Evolutionary conservation across 2,888 invertebrate genomes (phyloP), one percentile per base, ranked within the genome.

Genomic region (Flexamia atlantica): DNA sequence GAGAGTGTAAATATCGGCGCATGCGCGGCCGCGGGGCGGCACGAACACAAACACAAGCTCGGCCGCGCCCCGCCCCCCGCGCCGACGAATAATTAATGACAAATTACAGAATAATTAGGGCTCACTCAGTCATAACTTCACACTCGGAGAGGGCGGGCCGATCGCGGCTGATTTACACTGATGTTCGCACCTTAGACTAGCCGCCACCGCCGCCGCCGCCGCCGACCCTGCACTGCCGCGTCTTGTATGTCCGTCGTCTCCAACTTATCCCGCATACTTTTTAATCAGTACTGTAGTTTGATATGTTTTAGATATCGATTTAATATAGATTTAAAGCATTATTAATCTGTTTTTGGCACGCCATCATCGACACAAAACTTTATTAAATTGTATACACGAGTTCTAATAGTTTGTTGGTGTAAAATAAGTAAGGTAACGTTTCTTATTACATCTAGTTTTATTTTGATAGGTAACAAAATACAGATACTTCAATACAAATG

Each of bases 71-170:
- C 30, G n/a, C 70, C 70, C 17, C 32, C 70, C 14, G 17, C 36
- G 23, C 70, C 70, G n/a, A 12, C 32, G 17, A 32, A 70, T 70
- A 70, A 70, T 70, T 70, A 70, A 70, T 70, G 70, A 70, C 70
- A 70, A 70, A 70, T 70, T 70, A 70, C 70, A 70, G 70, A 70
- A 70, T 70, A 70, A 70, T 70, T 70, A 70, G 70, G 70, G 70
- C 17, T 32, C 70, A 25, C 70, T 70, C 32, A n/a, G 30, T 70
- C 70, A 70, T 70, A 70, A 70, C 32, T 70, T 70, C 70, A 70
- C 70, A 70, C 70, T 25, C 23, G 12, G 60, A 60, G 70, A 30
- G 36, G 70, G 70, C 32, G 32, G 70, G 70, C 9, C 30, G 30
- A 4, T 2, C 32, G 1, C 70, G n/a, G 30, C 70, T 70, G 70